Base-by-base conservation (phyloP, 2,113 vertebrate species). In the Plotosus lineatus region DNA sequence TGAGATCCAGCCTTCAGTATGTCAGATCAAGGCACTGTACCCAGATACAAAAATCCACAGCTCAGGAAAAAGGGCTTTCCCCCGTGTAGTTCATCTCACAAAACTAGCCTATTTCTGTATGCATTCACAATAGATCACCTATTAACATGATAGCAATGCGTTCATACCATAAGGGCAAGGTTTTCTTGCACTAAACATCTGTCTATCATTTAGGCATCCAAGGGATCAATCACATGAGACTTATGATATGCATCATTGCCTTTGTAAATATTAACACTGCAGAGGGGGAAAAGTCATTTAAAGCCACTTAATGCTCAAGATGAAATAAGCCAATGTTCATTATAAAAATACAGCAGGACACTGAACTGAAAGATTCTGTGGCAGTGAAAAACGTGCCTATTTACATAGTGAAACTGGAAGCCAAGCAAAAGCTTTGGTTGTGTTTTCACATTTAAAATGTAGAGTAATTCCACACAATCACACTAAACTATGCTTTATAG, bases 1-100 rank as follows among this genome's bases (percentile, higher is more conserved):
- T 15, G 28, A 36, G 28, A 58, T 56, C 42, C 56, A 66, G 71
- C 77, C 14, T 68, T 50, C 56, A 81, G 15, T 17, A 46, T 58
- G 50, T 76, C 73, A 75, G 33, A 83, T 74, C 77, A 73, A 69
- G 61, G 71, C 71, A 82, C 40, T 26, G 71, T 26, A 75, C 68
- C 69, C 66, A 65, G 65, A 28, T 33, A 60, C 73, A 66, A 78
- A 71, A 73, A 28, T 19, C 44, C 23, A 2, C 42, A 72, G 56
- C 44, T 80, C 28, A 1, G 51, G 31, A 61, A 56, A 60, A 33
- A 11, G 38, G 58, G 40, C 66, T 44, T 84, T 61, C 72, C 50
- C 12, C 19, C 21, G 26, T 40, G 44, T 19, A 46, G 11, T 48
- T 4, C 0, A 28, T 58, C 15, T 48, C 46, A 19, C 68, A 53